These are phyloP conservation scores for Melanotaenia pygmaea DNA, from an alignment of 2,797 vertebrate species.

Conservation along the genomic window DNA sequence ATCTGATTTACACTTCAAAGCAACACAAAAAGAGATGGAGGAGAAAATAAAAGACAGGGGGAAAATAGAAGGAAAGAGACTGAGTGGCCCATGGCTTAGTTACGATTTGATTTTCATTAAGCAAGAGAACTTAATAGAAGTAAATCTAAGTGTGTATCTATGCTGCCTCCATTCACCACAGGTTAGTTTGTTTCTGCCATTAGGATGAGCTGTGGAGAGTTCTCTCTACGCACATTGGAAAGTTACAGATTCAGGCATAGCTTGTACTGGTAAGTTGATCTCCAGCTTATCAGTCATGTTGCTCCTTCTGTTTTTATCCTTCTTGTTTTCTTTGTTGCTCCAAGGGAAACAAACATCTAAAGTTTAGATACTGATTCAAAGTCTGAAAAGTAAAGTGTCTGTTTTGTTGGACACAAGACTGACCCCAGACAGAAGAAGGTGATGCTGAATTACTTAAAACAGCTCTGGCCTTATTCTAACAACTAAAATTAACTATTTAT, in stretches of 20 bases:
- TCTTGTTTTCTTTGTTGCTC: conserved; percentile 39
- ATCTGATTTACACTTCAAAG: conserved; percentile 85
- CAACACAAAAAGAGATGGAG: conserved; percentile 23
- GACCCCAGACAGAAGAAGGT: conserved; percentile 29
- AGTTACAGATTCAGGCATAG: conserved; percentile 42
- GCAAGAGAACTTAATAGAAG: conserved; percentile 74
- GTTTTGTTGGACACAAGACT: conserved; percentile 22
- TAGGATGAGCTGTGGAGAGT: conserved; percentile 29
- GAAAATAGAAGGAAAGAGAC: conserved; percentile 19
- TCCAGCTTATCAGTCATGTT: conserved; percentile 47
- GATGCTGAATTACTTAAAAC: conserved; percentile 46
- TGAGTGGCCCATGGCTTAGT: conserved; percentile 60
- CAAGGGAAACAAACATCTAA: conserved; percentile 25
- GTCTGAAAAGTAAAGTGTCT: conserved; percentile 10
- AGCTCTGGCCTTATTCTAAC: conserved; percentile 43
- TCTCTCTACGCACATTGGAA: conserved; percentile 46
- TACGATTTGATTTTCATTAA: conserved; percentile 79
- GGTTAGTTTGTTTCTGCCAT: conserved; percentile 51
- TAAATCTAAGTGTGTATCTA: conserved; percentile 68
- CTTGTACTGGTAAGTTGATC: conserved; percentile 67
- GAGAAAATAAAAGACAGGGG: conserved; percentile 7
- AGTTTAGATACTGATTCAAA: conserved; percentile 29
- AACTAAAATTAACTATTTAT: conserved; percentile 55
- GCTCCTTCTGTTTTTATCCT: conserved; percentile 39
- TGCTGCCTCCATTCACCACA: conserved; percentile 57